Evolutionary conservation across 2,113 vertebrate species (phyloP), one percentile per base, ranked within the genome.

Genomic region (Varanus komodoensis): DNA sequence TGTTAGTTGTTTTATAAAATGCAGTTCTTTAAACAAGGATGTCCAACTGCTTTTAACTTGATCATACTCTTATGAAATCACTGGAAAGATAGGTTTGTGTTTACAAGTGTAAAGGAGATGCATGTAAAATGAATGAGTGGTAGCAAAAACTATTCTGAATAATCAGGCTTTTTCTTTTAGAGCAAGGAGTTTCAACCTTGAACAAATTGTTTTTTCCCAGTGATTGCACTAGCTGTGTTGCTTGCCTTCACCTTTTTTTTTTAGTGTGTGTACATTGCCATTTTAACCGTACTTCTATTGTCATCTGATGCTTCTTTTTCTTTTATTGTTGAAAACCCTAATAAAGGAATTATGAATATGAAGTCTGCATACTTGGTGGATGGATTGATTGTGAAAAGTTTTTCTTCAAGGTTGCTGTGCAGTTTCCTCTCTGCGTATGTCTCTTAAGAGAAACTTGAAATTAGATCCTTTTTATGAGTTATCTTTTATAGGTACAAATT

Each of bases 371-470:
- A 67, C 91, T 82, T 78, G 15, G 69, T 87, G 91, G 27, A 92
- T 67, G 2, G 67, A 25, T 5, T 69, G 21, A 64, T 23, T 89
- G 52, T 74, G 67, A 92, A 84, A 94, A 3, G 83, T 38, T 50
- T 94, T 87, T 82, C 87, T 90, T 86, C 73, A 85, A 94, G 93
- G 81, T 84, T 61, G 34, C n/a, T 34, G 73, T 34, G 4, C 34
- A 15, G 11, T 74, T 74, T 34, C 21, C 32, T 75, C 29, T 48
- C 29, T 94, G 61, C 38, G 91, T 95, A 50, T 8, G 67, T 95
- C 90, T 92, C 91, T 82, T 89, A 87, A 25, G 74, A 93, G 84
- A 90, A 89, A 27, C 23, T 50, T 9, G 4, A 34, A 29, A 79
- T 79, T 48, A 79, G 4, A 9, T 23, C 44, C 21, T 79, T 25